Evolutionary conservation across 2,113 vertebrate genomes (phyloP).

Genomic region (Candoia aspera): DNA sequence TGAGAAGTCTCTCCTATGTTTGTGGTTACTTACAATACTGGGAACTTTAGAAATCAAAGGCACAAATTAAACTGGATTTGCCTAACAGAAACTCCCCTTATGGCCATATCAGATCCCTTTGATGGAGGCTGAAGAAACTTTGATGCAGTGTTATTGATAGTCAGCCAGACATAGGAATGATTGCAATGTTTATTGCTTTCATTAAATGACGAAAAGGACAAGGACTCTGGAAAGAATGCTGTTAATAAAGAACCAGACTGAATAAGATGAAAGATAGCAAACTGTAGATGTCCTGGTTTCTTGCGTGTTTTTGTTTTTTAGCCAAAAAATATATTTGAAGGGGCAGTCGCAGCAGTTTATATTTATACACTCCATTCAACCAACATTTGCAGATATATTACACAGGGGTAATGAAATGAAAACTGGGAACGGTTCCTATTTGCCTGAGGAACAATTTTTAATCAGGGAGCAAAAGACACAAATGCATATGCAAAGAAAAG

Average conservation of each 20-base stretch:
- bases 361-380: neutral
- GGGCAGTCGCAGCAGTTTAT: neutral
- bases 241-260: neutral
- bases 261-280: constrained; percentile 13
- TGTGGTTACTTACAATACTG: neutral
- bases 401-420: neutral
- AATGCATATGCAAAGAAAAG: neutral
- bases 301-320: neutral
- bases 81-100: neutral
- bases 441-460: neutral
- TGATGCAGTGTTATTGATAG: neutral
- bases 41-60: constrained; percentile 18
- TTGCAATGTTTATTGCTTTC: constrained; percentile 16
- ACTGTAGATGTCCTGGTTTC: neutral
- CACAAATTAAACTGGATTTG: neutral
- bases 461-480: neutral
- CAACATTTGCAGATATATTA: neutral
- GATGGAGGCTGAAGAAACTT: constrained; percentile 2
- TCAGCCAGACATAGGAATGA: neutral
- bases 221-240: neutral
- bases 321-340: neutral
- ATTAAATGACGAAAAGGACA: constrained; percentile 3
- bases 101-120: neutral
- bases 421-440: neutral
- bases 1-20: neutral